Evolutionary conservation across 2,888 invertebrate genomes (phyloP), one percentile per base, ranked within the genome.

Genomic region (Habroteleia sp.): DNA sequence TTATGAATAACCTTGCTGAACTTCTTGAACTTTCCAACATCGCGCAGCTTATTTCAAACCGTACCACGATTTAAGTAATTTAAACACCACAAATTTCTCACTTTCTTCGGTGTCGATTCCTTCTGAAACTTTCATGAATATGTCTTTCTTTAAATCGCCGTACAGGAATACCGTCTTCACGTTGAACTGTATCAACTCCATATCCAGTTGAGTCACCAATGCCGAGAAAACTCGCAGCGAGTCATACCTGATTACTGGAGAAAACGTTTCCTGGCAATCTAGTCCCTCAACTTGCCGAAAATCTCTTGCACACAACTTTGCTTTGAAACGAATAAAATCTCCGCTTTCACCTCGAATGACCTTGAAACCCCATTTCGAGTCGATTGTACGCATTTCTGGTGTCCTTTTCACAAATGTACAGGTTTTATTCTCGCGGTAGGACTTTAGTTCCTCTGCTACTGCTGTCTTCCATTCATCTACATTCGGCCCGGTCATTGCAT

Each of bases 91-190:
- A 6, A 3, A 1, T 7, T 37, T 23, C 1, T 14, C 11, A n/a
- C 11, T 8, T 7, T 6, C 17, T n/a, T 5, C 50, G 13, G 16
- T 37, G 3, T 10, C 25, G 1, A 62, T 20, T 23, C 58, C 65
- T 2, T 39, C 58, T 0, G 74, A 60, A 5, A 56, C 6, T 7
- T 62, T 14, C 37, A 74, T 62, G 10, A n/a, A 54, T 1, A 74
- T 44, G 1, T 33, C 42, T n/a, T 66, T 62, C 7, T 42, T 6
- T 1, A 74, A 10, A 1, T 17, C 54, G 0, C 73, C 60, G 14
- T 73, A 13, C 23, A 73, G 48, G 27, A 62, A 74, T 6, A 66
- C 56, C 0, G 66, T 66, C 16, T 46, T 46, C n/a, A 73, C 39
- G 14, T 73, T 52, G 14, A 73, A 58, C 8, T 65, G 44, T 2